Evolutionary conservation across 2,888 invertebrate genomes (phyloP).

Genomic region (Cheilosia pagana): DNA sequence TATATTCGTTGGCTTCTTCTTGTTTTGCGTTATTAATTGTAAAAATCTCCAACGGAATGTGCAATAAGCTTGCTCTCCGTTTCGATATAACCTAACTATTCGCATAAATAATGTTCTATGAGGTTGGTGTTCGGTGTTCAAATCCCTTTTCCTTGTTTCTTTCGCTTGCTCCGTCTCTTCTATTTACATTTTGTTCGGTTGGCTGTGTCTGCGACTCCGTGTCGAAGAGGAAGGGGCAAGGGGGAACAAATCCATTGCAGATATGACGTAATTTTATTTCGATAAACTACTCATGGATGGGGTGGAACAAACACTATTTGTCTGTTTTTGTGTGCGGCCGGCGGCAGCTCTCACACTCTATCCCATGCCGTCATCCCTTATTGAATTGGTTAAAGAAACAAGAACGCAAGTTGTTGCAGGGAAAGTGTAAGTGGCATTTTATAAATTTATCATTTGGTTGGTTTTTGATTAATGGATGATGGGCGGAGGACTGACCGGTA

Average conservation of each 20-base stretch:
- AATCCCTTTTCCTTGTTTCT: conserved; percentile 5
- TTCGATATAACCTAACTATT: conserved; percentile 6
- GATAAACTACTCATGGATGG: conserved; percentile 2
- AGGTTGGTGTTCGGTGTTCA: conserved; percentile 24
- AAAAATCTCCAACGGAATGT: conserved; percentile 57
- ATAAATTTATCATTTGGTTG: conserved; percentile 45
- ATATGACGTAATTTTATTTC: conserved; percentile 64
- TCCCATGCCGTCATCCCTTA: conserved; percentile 16
- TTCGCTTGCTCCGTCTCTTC: conserved; percentile 34
- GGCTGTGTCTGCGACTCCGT: conserved; percentile 5
- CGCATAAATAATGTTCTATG: conserved; percentile 14
- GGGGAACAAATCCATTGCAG: conserved; percentile 48
- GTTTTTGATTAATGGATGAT: conserved; percentile 56
- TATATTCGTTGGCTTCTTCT: conserved; percentile 26
- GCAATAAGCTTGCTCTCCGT: conserved; percentile 34
- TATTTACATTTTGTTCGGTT: conserved; percentile 43
- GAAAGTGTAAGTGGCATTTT: conserved; percentile 61
- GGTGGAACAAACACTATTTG: conserved; percentile 24
- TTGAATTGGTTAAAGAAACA: conserved; percentile 12
- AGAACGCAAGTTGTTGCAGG: conserved; percentile 28
- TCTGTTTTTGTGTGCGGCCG: neutral
- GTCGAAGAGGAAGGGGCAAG: neutral
- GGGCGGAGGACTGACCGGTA: neutral
- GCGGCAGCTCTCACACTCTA: neutral
- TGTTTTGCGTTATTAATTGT: conserved; percentile 39